phyloP scores from a whole-genome alignment of 1,140 invertebrate species.

The Gryon sp. region DNA sequence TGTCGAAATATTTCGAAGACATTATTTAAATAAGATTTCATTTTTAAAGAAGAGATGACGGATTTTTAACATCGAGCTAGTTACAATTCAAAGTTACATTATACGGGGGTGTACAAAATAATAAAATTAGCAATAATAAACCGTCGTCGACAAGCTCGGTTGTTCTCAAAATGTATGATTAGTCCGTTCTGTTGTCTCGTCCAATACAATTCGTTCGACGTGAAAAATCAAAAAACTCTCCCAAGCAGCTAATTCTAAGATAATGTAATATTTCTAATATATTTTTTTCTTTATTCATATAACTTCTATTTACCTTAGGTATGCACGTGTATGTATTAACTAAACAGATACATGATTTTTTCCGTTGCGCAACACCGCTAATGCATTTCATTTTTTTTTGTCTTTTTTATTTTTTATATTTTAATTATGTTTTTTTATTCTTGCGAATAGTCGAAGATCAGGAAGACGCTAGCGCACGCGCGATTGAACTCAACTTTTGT shows the following conservation, averaged over 20 bases:
- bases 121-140: slow-evolving; percentile 76
- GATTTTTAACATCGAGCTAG: slow-evolving; percentile 71
- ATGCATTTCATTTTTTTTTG: slow-evolving; percentile 32
- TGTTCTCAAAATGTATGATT: not conserved
- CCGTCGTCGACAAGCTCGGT: slow-evolving; percentile 64
- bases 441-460: slow-evolving; percentile 73
- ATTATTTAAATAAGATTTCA: no score
- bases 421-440: slow-evolving; percentile 53
- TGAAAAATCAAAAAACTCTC: slow-evolving; percentile 77
- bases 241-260: slow-evolving; percentile 79
- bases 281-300: slow-evolving; percentile 71
- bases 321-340: slow-evolving; percentile 77
- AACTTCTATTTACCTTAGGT: slow-evolving; percentile 79
- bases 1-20: slow-evolving; percentile 63
- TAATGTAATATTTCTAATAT: slow-evolving; percentile 76
- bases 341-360: slow-evolving; percentile 77
- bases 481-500: slow-evolving; percentile 19
- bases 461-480: slow-evolving; percentile 69
- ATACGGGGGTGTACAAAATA: slow-evolving; percentile 76
- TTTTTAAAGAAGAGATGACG: slow-evolving; percentile 69
- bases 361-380: slow-evolving; percentile 62
- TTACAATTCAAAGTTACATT: slow-evolving; percentile 71
- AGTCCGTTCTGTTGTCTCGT: slow-evolving; percentile 8
- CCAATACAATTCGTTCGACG: slow-evolving; percentile 62
- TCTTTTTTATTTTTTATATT: no score